Base-by-base conservation (phyloP, 2,113 vertebrate species). In the Xerus inauris region DNA sequence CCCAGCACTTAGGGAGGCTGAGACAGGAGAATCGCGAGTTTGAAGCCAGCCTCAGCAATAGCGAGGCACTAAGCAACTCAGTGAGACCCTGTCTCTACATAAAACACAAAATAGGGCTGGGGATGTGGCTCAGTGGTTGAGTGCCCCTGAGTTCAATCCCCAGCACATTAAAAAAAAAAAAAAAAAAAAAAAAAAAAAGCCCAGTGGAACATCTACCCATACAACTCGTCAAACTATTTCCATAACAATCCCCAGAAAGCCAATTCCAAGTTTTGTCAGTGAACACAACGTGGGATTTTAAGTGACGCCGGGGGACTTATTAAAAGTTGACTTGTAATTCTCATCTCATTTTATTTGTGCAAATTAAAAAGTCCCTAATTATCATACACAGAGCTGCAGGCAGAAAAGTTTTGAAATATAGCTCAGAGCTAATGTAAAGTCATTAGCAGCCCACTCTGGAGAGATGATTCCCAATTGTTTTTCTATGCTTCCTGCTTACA, bases 281-380 rank as follows among this genome's bases (percentile, higher is more conserved):
- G 62, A 95, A 72, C 16, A 42, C 16, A 19, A 81, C 47, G 22
- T 1, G 20, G 85, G 85, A 65, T 38, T 95, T 76, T 82, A 38
- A 17, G 8, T 11, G 35, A 38, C 69, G 20, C 40, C 30, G 16
- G 71, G 11, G 57, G 69, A 26, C 88, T 97, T 80, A 92, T 97
- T 97, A 94, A 95, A 97, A 95, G 80, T 95, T 96, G 35, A 38
- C 62, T 38, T 8, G 8, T 24, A 82, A 20, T 42, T 84, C 9
- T 32, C 90, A 38, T 16, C 38, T 92, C 28, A 35, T 16, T 38
- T 51, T 67, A 54, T 71, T 42, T 71, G 45, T 28, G 49, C 51
- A 40, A 57, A 89, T 92, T 47, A 57, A 71, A 67, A 42, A n/a
- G 11, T 42, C 71, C 47, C 89, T 42, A 26, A 57, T 77, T 71